Conservation (phyloP, 2,888 invertebrate species). For the Nomada goodeniana region DNA sequence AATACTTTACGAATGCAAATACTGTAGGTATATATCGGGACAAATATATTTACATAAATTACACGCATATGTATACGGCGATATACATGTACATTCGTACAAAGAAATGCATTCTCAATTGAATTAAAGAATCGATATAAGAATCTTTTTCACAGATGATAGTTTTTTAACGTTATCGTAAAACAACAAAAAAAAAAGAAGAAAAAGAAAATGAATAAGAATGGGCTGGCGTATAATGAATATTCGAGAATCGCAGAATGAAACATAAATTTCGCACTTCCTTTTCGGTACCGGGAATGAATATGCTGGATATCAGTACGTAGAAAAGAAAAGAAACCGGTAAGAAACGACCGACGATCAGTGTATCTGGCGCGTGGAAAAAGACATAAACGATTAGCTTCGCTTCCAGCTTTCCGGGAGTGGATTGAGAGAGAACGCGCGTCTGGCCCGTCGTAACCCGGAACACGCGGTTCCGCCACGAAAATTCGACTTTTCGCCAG, state of each 20-base stretch:
- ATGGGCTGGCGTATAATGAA: slow-evolving; percentile 18
- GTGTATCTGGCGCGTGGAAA: background rate
- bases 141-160: slow-evolving; percentile 27
- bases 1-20: slow-evolving; percentile 55
- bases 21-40: slow-evolving; percentile 39
- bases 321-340: background rate
- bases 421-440: background rate
- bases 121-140: slow-evolving; percentile 66
- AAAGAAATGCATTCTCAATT: slow-evolving; percentile 37
- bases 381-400: too few relatives aligned
- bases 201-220: background rate
- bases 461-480: too few relatives aligned
- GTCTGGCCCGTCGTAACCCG: too few relatives aligned
- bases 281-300: slow-evolving; percentile 45
- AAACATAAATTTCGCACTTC: slow-evolving; percentile 57
- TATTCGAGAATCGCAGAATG: slow-evolving; percentile 35
- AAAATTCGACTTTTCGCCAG: background rate
- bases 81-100: slow-evolving; percentile 38
- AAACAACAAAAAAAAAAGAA: background rate
- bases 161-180: background rate
- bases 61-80: slow-evolving; percentile 51
- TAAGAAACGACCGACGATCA: background rate
- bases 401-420: background rate
- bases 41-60: slow-evolving; percentile 59
- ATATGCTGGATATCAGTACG: slow-evolving; percentile 66